These are phyloP conservation scores for Schlechtendalia chinensis DNA, from an alignment of 1,140 invertebrate species.

Conservation along the genomic window DNA sequence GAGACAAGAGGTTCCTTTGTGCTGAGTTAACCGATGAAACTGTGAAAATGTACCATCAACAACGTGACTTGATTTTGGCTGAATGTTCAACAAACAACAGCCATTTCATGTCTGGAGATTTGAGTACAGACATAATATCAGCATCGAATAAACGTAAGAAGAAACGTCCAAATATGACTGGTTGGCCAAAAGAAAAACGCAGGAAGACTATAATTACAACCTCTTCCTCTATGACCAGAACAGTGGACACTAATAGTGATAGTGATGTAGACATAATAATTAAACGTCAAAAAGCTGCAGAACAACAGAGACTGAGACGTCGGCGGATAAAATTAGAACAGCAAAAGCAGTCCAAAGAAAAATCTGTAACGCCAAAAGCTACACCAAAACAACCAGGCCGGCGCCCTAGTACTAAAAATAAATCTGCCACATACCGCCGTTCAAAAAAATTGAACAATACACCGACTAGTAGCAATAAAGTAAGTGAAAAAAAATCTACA, in stretches of 20 bases:
- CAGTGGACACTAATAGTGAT: not conserved
- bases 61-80: not conserved
- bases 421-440: not conserved
- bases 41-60: conserved; percentile 11
- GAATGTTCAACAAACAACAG: conserved; percentile 7
- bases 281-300: not conserved
- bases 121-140: not conserved
- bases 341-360: not conserved
- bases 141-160: conserved; percentile 33
- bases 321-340: conserved; percentile 21
- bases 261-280: not conserved
- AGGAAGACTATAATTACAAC: not conserved
- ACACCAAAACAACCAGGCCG: not conserved
- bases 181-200: conserved; percentile 49
- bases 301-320: conserved; percentile 8
- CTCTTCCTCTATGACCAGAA: not conserved
- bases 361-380: not conserved
- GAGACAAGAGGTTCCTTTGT: conserved; percentile 11
- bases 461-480: too few relatives aligned
- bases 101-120: not conserved
- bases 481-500: not conserved
- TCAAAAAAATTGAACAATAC: not conserved
- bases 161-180: conserved; percentile 51
- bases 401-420: not conserved
- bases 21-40: conserved; percentile 15